Percentiles rank a stretch among this genome's conserved stretches.
phyloP scores from a whole-genome alignment of 2,888 invertebrate species.

The Microctonus hyperodae region DNA sequence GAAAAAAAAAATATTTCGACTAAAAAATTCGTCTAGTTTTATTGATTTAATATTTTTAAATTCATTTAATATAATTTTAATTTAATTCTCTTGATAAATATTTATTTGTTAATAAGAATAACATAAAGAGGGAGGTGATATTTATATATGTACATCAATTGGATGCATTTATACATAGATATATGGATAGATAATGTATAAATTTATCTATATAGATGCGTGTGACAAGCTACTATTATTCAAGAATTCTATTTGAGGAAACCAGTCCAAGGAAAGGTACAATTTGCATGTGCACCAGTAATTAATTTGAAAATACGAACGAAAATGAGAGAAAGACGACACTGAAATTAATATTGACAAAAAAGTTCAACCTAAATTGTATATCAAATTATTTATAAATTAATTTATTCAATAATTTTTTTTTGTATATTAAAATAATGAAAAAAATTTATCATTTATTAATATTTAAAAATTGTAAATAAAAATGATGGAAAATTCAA shows the following conservation, averaged over 20 bases:
- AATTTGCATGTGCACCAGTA: conserved; percentile 1
- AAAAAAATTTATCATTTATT: too few relatives aligned
- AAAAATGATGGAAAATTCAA: too few relatives aligned
- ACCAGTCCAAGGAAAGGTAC: conserved; percentile 2
- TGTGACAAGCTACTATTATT: background rate
- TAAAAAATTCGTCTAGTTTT: too few relatives aligned
- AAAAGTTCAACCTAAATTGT: background rate
- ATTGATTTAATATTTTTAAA: too few relatives aligned
- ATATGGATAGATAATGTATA: background rate
- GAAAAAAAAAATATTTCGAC: too few relatives aligned
- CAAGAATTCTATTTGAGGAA: background rate
- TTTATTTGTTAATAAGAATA: background rate
- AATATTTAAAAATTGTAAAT: too few relatives aligned
- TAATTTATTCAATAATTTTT: too few relatives aligned
- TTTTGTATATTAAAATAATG: too few relatives aligned
- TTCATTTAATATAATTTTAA: background rate
- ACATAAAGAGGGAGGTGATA: background rate
- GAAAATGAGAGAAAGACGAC: too few relatives aligned
- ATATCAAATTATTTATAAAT: too few relatives aligned
- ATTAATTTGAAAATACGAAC: background rate
- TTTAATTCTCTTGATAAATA: background rate
- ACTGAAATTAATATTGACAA: background rate
- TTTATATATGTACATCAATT: background rate
- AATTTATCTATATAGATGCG: background rate
- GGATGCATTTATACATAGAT: background rate